phyloP scores from a whole-genome alignment of 2,113 vertebrate genomes.

The Bagarius yarrelli region DNA sequence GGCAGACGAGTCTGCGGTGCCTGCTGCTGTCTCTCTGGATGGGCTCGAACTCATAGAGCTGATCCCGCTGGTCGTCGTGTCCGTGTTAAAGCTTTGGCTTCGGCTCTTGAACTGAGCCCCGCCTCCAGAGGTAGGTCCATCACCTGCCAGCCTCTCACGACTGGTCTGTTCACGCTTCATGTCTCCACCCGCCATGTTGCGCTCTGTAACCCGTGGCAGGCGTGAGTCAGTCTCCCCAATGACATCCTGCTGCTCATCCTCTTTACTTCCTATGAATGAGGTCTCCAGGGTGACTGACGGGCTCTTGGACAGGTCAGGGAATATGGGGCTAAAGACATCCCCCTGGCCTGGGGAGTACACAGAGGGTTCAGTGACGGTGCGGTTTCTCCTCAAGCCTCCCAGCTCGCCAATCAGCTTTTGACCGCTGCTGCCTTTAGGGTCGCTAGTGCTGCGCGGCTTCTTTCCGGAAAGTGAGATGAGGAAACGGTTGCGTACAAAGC shows the following conservation, averaged over 20 bases:
- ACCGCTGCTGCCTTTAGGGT: constrained; percentile 80
- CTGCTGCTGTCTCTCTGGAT: constrained; percentile 90
- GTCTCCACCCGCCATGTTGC: constrained; percentile 65
- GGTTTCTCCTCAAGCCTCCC: constrained; percentile 77
- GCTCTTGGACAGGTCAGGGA: constrained; percentile 81
- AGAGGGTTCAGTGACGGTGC: constrained; percentile 90
- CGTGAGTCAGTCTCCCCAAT: constrained; percentile 77
- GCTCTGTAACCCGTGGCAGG: constrained; percentile 67
- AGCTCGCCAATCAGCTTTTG: constrained; percentile 77
- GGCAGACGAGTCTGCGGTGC: constrained; percentile 78
- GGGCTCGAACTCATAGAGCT: constrained; percentile 99
- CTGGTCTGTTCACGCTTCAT: constrained; percentile 82
- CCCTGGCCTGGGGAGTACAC: constrained; percentile 78
- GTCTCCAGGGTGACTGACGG: constrained; percentile 88
- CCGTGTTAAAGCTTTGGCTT: constrained; percentile 98
- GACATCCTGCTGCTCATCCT: constrained; percentile 77
- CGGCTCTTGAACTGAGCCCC: constrained; percentile 93
- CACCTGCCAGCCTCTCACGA: constrained; percentile 85
- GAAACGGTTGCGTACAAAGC: constrained; percentile 88
- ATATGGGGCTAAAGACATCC: constrained; percentile 81
- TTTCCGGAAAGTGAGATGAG: constrained; percentile 94
- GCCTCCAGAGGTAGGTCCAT: constrained; percentile 73
- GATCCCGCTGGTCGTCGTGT: constrained; percentile 97
- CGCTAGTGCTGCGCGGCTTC: constrained; percentile 91
- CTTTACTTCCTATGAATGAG: constrained; percentile 84